Conservation (phyloP, 2,888 invertebrate genomes). For the Latrodectus elegans region DNA sequence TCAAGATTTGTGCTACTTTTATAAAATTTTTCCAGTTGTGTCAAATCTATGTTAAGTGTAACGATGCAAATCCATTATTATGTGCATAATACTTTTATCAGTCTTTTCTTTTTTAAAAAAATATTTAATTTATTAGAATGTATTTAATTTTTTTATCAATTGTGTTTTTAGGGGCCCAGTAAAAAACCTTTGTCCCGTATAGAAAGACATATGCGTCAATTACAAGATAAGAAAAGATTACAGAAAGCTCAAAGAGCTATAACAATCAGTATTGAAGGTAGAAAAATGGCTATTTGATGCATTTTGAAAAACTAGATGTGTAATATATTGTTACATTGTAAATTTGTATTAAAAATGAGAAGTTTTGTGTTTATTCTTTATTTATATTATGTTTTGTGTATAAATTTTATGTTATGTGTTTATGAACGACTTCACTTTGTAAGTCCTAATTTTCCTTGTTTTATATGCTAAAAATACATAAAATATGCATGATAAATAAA, state of each 20-base stretch:
- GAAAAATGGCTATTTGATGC: slow-evolving; percentile 90
- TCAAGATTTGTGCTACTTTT: no score
- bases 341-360: background rate
- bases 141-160: background rate
- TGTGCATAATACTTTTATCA: background rate
- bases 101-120: background rate
- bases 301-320: background rate
- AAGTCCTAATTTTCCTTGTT: no score
- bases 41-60: no score
- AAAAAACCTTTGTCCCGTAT: slow-evolving; percentile 92
- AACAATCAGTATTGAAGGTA: slow-evolving; percentile 95
- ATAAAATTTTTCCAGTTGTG: no score
- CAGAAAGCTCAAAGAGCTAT: slow-evolving; percentile 89
- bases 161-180: slow-evolving; percentile 42
- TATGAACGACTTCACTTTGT: no score
- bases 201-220: slow-evolving; percentile 93
- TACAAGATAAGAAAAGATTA: slow-evolving; percentile 88
- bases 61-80: no score
- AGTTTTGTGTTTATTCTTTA: background rate
- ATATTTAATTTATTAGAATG: no score
- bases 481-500: no score
- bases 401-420: no score
- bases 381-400: slow-evolving; percentile 15
- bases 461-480: no score
- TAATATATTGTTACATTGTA: slow-evolving; percentile 14